These are phyloP conservation scores for Enteromius radiatus DNA, from an alignment of 2,797 vertebrate genomes.

Conservation along the genomic window DNA sequence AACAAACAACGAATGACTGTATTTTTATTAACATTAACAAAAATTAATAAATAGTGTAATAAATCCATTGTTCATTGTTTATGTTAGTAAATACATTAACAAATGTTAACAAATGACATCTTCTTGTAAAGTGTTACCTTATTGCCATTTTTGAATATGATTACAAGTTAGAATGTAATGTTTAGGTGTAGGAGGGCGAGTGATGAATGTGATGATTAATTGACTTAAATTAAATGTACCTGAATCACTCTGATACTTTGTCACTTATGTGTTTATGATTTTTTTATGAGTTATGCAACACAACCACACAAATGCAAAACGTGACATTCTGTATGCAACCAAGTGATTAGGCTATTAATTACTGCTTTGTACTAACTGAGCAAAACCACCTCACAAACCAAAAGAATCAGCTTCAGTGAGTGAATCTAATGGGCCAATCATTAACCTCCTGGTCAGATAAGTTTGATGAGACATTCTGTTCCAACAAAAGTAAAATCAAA, in stretches of 20 bases:
- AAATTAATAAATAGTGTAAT: too few species aligned
- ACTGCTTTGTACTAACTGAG: slow-evolving; percentile 1
- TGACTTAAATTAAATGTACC: not conserved
- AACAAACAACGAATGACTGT: too few species aligned
- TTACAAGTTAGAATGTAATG: not conserved
- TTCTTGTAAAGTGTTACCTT: too few species aligned
- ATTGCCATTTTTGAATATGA: not conserved
- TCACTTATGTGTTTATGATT: not conserved
- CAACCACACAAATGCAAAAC: not conserved
- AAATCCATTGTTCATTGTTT: too few species aligned
- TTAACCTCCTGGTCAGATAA: slow-evolving; percentile 45
- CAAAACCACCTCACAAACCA: not conserved
- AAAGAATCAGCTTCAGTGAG: not conserved
- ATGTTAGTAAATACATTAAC: too few species aligned
- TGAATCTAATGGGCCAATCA: slow-evolving; percentile 39
- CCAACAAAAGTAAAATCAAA: slow-evolving; percentile 36
- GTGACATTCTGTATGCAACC: not conserved
- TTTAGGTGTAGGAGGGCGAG: not conserved
- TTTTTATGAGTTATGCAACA: slow-evolving; percentile 6
- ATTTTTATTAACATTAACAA: too few species aligned
- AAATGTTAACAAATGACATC: too few species aligned
- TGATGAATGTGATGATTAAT: not conserved
- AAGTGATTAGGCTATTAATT: not conserved
- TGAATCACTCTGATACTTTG: slow-evolving; percentile 16
- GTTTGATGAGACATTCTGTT: slow-evolving; percentile 45